phyloP scores from a whole-genome alignment of 2,797 vertebrate species.

The Sylvia borin region DNA sequence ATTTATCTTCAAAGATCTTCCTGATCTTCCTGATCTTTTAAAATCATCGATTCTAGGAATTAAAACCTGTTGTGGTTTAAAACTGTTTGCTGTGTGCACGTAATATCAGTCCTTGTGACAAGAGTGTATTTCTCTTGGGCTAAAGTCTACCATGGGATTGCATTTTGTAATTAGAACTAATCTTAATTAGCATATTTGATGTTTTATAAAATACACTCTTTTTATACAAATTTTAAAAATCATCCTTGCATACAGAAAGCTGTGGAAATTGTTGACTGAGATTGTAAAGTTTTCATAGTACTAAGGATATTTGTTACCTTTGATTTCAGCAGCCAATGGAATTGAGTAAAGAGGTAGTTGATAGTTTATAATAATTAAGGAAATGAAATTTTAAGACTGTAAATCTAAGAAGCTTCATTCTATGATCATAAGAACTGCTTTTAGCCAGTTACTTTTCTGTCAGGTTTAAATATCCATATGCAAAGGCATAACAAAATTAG shows the following conservation, averaged over 20 bases:
- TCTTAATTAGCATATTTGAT: neutral
- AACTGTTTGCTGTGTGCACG: neutral
- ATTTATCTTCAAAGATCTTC: neutral
- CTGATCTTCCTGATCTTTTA: neutral
- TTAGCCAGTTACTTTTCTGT: neutral
- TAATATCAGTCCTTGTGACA: neutral
- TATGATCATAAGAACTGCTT: neutral
- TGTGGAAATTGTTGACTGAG: neutral
- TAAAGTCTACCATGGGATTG: neutral
- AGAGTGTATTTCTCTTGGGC: neutral
- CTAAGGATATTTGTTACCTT: neutral
- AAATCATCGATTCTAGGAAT: neutral
- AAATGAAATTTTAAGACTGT: neutral
- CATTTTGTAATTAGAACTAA: neutral
- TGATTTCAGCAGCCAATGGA: neutral
- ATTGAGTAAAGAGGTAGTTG: neutral
- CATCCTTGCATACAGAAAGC: neutral
- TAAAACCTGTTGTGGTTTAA: neutral
- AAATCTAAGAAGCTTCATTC: neutral
- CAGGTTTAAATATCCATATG: neutral
- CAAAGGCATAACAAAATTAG: neutral
- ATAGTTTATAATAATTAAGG: neutral
- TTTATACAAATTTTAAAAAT: neutral
- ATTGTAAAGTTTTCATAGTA: neutral
- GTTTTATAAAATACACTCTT: neutral